These are phyloP conservation scores for Amaurobius ferox DNA, from an alignment of 2,888 invertebrate species.

Conservation along the genomic window DNA sequence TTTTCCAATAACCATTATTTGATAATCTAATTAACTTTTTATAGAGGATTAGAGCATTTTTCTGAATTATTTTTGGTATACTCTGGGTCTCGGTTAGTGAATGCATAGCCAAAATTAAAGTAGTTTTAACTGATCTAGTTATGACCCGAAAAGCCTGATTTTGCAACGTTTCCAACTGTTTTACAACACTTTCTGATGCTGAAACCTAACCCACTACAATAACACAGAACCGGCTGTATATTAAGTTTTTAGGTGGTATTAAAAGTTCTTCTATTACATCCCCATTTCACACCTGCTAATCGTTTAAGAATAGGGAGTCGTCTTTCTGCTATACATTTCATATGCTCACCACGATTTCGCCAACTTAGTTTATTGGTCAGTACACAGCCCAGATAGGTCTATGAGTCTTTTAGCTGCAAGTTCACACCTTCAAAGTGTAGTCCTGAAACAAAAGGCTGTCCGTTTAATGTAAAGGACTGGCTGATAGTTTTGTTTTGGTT, in stretches of 20 bases:
- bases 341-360: neutral
- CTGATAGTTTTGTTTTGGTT: neutral
- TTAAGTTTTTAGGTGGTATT: neutral
- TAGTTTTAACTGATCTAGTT: constrained; percentile 3
- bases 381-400: neutral
- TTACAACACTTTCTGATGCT: neutral
- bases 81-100: neutral
- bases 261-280: neutral
- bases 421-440: neutral
- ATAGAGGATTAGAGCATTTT: neutral
- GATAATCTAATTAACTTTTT: constrained; percentile 3
- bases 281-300: neutral
- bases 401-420: neutral
- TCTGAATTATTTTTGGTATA: neutral
- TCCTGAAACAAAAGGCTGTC: neutral
- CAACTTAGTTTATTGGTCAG: neutral
- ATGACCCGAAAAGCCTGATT: neutral
- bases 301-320: neutral
- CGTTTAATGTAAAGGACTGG: constrained; percentile 2
- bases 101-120: neutral
- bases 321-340: constrained; percentile 7
- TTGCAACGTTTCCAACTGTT: neutral
- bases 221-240: neutral
- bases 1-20: neutral
- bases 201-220: neutral